phyloP scores from a whole-genome alignment of 2,797 vertebrate species.

The Halcyon chelicuti region DNA sequence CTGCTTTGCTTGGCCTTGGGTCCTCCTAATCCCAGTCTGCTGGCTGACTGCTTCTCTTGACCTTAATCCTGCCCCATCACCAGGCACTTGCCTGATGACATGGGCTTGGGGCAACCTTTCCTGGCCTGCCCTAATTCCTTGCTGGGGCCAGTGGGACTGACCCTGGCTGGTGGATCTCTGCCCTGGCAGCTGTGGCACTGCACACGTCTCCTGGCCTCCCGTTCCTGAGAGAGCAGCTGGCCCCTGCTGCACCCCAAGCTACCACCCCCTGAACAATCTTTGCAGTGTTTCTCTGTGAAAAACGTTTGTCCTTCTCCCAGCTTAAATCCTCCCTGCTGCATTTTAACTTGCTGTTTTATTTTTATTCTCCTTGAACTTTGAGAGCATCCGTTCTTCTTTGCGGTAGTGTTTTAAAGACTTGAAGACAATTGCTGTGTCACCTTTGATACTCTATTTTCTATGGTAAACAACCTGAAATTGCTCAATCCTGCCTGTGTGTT shows the following conservation, averaged over 20 bases:
- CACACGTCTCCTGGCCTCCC: accelerated
- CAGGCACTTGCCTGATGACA: background rate
- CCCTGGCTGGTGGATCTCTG: background rate
- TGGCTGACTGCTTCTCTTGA: background rate
- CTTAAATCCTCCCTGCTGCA: background rate
- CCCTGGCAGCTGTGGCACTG: background rate
- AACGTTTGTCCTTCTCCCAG: background rate
- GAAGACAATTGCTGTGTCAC: background rate
- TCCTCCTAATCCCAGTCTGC: background rate
- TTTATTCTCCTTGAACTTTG: background rate
- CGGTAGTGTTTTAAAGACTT: background rate
- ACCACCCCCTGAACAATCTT: background rate
- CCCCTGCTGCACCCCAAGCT: background rate
- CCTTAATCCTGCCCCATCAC: background rate
- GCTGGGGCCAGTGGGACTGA: background rate
- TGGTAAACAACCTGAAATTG: background rate
- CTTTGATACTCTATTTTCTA: background rate
- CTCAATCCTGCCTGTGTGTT: background rate
- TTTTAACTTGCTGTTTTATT: background rate
- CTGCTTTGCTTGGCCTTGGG: accelerated
- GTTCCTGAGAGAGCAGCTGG: background rate
- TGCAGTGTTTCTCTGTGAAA: background rate
- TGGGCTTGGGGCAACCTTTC: background rate
- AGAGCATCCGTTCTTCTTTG: background rate
- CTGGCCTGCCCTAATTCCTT: background rate